Conservation (phyloP, 2,113 vertebrate genomes). For the Fregata magnificens region DNA sequence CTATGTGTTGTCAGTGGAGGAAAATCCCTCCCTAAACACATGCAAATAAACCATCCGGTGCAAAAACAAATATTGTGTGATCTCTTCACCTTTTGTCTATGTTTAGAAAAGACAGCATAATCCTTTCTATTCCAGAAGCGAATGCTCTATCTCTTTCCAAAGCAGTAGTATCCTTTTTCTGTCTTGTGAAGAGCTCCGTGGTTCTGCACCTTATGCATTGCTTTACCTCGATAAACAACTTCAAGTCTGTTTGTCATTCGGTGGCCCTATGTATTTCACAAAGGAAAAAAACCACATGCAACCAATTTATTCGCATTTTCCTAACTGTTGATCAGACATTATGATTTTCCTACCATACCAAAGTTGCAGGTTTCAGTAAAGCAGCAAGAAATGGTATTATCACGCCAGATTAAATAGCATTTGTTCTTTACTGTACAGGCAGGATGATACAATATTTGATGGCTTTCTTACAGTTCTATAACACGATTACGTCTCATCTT, state of each 20-base stretch:
- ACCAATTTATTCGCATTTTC: not conserved
- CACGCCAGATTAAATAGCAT: not conserved
- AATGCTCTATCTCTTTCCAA: not conserved
- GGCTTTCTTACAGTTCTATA: not conserved
- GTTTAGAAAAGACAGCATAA: constrained; percentile 8
- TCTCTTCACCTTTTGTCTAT: constrained; percentile 34
- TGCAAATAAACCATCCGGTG: not conserved
- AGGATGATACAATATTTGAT: not conserved
- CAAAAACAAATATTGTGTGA: constrained; percentile 30
- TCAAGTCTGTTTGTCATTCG: not conserved
- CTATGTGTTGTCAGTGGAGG: not conserved
- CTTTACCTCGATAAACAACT: not conserved
- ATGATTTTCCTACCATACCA: not conserved
- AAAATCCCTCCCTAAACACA: not conserved
- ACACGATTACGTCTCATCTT: not conserved
- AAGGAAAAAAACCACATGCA: not conserved
- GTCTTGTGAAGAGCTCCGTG: not conserved
- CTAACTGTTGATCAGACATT: not conserved
- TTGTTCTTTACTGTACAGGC: not conserved
- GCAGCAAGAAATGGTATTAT: not conserved
- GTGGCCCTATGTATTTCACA: not conserved
- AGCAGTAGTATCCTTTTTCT: not conserved
- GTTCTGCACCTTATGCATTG: not conserved
- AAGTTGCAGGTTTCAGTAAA: not conserved
- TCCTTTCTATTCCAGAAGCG: not conserved